Percentiles rank a stretch among this genome's conserved stretches.
These are phyloP conservation scores for Pyrochroa serraticornis DNA, from an alignment of 2,888 invertebrate species.

Conservation along the genomic window DNA sequence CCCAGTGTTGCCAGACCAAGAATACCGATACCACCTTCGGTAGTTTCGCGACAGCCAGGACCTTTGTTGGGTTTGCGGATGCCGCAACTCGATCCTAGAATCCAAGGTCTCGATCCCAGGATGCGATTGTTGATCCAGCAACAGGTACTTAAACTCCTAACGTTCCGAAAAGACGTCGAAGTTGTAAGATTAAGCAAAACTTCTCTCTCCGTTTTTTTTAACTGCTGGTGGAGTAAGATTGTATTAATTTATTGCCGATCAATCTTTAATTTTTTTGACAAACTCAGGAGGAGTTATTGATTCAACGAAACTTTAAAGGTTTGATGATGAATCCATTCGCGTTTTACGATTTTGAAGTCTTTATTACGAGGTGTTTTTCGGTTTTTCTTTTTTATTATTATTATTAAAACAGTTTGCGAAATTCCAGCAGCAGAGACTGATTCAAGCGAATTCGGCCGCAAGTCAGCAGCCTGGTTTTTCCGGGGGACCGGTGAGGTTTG, in stretches of 20 bases:
- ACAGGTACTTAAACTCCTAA: constrained; percentile 43
- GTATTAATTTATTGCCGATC: too few relatives aligned
- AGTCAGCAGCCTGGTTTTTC: constrained; percentile 37
- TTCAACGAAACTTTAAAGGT: too few relatives aligned
- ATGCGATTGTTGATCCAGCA: constrained; percentile 63
- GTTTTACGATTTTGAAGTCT: not conserved
- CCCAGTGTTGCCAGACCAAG: constrained; percentile 63
- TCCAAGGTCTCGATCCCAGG: constrained; percentile 55
- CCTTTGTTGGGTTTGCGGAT: constrained; percentile 46
- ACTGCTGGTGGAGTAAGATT: not conserved
- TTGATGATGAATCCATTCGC: too few relatives aligned
- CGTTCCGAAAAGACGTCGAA: not conserved
- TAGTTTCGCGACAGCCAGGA: constrained; percentile 47
- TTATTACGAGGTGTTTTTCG: not conserved
- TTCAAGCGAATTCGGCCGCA: constrained; percentile 24
- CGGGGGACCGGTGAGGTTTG: constrained; percentile 36
- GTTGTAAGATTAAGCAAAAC: constrained; percentile 3
- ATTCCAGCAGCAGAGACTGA: constrained; percentile 32
- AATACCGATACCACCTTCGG: constrained; percentile 52
- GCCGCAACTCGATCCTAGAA: constrained; percentile 56
- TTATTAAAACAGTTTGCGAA: constrained; percentile 8
- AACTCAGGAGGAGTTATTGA: too few relatives aligned
- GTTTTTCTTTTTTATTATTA: constrained; percentile 8
- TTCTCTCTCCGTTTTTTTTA: constrained; percentile 26
- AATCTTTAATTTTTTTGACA: too few relatives aligned